Evolutionary conservation across 2,113 vertebrate genomes (phyloP).

Genomic region (Crotalus viridis): DNA sequence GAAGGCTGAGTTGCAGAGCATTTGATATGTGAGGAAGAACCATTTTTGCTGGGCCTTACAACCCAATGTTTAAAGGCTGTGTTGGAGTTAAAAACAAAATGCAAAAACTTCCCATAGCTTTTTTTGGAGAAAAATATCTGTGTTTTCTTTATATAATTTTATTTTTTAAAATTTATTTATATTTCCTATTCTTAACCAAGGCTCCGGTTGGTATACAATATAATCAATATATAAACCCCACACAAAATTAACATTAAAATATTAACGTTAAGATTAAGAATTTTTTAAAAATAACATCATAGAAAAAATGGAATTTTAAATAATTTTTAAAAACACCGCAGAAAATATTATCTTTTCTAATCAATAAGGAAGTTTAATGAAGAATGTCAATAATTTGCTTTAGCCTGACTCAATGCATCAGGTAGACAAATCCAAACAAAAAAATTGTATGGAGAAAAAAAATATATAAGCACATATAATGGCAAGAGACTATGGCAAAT

Average conservation of each 20-base stretch:
- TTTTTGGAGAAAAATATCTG: not conserved
- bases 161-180: not conserved
- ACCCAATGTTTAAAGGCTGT: not conserved
- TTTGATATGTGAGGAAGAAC: not conserved
- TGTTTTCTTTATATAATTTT: not conserved
- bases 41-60: not conserved
- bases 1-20: not conserved
- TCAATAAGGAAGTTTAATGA: not conserved
- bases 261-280: not conserved
- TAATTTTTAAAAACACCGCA: not conserved
- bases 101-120: not conserved
- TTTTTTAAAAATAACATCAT: not conserved
- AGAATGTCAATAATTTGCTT: not conserved
- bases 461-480: not conserved
- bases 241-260: not conserved
- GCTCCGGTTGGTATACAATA: not conserved
- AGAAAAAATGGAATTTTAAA: not conserved
- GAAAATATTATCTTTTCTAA: not conserved
- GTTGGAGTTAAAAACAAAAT: not conserved
- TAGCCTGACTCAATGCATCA: not conserved
- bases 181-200: not conserved
- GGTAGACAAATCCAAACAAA: not conserved
- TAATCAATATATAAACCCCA: not conserved
- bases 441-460: not conserved
- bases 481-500: not conserved